A percentile compares a stretch with the other conserved stretches of the same genome.
Evolutionary conservation across 2,888 invertebrate genomes (phyloP).

Genomic region (Aphodius granarius): DNA sequence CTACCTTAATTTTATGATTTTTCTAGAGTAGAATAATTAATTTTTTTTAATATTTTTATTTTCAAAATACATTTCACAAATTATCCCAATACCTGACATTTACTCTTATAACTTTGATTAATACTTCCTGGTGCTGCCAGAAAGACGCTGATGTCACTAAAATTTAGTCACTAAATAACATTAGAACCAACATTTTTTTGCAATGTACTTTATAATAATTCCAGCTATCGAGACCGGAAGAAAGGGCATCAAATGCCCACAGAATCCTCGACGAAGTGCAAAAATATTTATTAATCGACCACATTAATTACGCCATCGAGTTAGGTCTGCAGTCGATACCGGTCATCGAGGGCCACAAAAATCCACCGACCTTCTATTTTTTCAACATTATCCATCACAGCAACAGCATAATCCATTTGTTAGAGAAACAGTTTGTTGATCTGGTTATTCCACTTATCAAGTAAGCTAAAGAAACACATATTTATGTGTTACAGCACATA

Average conservation of each 20-base stretch:
- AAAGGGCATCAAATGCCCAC: constrained; percentile 75
- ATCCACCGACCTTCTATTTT: constrained; percentile 85
- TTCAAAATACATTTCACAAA: no score
- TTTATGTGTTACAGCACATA: no score
- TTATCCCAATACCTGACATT: no score
- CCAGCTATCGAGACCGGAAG: constrained; percentile 76
- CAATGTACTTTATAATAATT: constrained; percentile 31
- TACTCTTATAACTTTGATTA: no score
- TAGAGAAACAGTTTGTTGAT: constrained; percentile 92
- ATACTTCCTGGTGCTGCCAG: no score
- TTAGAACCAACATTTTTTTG: background rate
- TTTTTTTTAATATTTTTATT: no score
- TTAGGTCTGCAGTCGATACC: constrained; percentile 88
- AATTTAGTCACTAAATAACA: background rate
- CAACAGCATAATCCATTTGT: constrained; percentile 88
- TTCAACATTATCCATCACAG: constrained; percentile 92
- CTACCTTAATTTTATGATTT: no score
- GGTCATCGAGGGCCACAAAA: constrained; percentile 80
- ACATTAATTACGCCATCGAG: constrained; percentile 96
- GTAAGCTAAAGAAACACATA: constrained; percentile 57
- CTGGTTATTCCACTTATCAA: constrained; percentile 84
- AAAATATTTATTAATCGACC: constrained; percentile 84
- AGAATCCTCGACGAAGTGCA: constrained; percentile 83
- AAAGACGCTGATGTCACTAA: no score
- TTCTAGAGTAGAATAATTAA: no score